Conservation (phyloP, 2,888 invertebrate species). For the Dynastes tityus region DNA sequence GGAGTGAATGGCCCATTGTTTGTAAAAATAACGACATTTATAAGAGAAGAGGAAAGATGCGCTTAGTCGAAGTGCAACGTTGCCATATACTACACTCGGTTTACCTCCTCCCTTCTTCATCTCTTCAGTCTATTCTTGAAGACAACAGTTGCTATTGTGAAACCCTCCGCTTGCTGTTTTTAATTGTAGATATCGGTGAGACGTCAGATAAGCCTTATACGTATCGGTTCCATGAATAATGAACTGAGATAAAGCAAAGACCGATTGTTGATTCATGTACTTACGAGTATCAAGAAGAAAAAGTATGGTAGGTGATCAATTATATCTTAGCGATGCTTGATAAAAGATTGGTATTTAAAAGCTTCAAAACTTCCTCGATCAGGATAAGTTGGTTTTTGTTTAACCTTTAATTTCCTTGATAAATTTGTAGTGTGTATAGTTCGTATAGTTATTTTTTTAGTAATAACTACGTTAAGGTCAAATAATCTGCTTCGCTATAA, state of each 20-base stretch:
- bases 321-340: not conserved
- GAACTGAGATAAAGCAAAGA: slow-evolving; percentile 10
- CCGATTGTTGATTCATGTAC: slow-evolving; percentile 15
- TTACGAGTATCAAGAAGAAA: slow-evolving; percentile 1
- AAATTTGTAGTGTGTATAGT: too few relatives aligned
- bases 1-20: slow-evolving; percentile 45
- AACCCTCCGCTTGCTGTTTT: slow-evolving; percentile 24
- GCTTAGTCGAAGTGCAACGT: not conserved
- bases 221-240: slow-evolving; percentile 30
- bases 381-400: too few relatives aligned
- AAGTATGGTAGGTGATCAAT: slow-evolving; percentile 10
- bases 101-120: slow-evolving; percentile 1
- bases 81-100: slow-evolving; percentile 1
- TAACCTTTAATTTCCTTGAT: too few relatives aligned
- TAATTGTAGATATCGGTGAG: slow-evolving; percentile 36
- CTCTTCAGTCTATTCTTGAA: slow-evolving; percentile 10
- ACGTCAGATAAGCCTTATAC: slow-evolving; percentile 30
- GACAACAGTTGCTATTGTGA: slow-evolving; percentile 24
- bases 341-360: not conserved
- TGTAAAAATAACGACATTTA: slow-evolving; percentile 36
- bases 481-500: too few relatives aligned
- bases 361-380: too few relatives aligned
- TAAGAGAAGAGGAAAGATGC: slow-evolving; percentile 14
- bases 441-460: too few relatives aligned
- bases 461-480: too few relatives aligned